phyloP scores from a whole-genome alignment of 2,888 invertebrate species.

The Caenorhabditis doughertyi region DNA sequence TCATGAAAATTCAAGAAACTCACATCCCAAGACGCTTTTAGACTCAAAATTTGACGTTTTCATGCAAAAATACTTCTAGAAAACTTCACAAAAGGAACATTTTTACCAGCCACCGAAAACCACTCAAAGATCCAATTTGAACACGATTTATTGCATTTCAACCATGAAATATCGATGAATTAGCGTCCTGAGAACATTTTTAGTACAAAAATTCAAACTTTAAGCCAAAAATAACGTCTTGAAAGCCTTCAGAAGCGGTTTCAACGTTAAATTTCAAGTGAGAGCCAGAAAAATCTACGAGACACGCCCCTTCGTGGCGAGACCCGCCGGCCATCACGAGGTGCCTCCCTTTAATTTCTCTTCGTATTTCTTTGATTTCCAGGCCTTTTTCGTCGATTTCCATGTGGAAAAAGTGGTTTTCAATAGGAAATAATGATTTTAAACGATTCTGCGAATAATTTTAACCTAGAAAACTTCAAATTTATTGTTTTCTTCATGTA shows the following conservation, averaged over 20 bases:
- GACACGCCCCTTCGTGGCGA: slow-evolving; percentile 49
- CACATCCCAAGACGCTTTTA: no score
- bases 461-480: not conserved
- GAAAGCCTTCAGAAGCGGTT: not conserved
- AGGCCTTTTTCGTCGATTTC: slow-evolving; percentile 19
- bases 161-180: no score
- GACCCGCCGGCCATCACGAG: slow-evolving; percentile 34
- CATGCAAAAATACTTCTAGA: no score
- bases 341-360: slow-evolving; percentile 51
- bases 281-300: slow-evolving; percentile 62
- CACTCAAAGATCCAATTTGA: no score
- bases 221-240: not conserved
- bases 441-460: not conserved
- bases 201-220: not conserved
- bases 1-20: no score
- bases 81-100: no score
- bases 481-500: not conserved
- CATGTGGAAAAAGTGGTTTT: slow-evolving; percentile 1
- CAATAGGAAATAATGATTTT: not conserved
- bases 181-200: no score
- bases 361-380: slow-evolving; percentile 12
- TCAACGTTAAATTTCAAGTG: slow-evolving; percentile 36
- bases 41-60: no score
- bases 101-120: no score
- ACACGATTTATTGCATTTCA: no score